A percentile compares a stretch with the other conserved stretches of the same genome.
Conservation (phyloP, 2,888 invertebrate genomes). For the Drosophila pseudotalamancana region DNA sequence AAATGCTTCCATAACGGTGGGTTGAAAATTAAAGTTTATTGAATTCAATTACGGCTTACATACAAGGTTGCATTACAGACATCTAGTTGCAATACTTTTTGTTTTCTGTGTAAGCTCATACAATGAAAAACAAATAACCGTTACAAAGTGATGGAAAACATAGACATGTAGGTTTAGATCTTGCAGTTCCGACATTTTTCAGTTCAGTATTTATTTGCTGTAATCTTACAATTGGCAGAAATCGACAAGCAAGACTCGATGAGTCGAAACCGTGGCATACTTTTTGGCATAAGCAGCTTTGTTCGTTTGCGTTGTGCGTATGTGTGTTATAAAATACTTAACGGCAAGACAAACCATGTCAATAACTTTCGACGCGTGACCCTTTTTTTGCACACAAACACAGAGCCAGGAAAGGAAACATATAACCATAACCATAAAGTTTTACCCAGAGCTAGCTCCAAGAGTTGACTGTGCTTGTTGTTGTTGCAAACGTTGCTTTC, state of each 20-base stretch:
- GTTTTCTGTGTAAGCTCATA: no score
- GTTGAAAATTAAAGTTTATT: no score
- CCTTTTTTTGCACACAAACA: conserved; percentile 57
- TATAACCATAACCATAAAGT: conserved; percentile 73
- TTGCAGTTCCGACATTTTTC: conserved; percentile 2
- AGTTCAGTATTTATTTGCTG: conserved; percentile 31
- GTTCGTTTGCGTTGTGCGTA: conserved; percentile 10
- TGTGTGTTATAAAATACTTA: conserved; percentile 63
- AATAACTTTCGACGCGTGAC: conserved; percentile 80
- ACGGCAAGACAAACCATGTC: conserved; percentile 75
- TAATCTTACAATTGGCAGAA: conserved; percentile 46
- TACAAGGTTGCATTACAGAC: no score
- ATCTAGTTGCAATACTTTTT: no score
- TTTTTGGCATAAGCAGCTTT: conserved; percentile 53
- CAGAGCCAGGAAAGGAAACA: conserved; percentile 28
- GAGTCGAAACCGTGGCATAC: conserved; percentile 74
- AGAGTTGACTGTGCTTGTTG: conserved; percentile 31
- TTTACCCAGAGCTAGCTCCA: conserved; percentile 51
- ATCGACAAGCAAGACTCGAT: conserved; percentile 34
- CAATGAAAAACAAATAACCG: no score
- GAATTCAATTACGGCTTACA: no score
- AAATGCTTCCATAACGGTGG: no score
- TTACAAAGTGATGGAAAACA: no score
- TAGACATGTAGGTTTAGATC: no score
- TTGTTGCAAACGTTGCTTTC: conserved; percentile 25